Conservation (phyloP, 2,888 invertebrate species). For the Nipponacmea schrenckii region DNA sequence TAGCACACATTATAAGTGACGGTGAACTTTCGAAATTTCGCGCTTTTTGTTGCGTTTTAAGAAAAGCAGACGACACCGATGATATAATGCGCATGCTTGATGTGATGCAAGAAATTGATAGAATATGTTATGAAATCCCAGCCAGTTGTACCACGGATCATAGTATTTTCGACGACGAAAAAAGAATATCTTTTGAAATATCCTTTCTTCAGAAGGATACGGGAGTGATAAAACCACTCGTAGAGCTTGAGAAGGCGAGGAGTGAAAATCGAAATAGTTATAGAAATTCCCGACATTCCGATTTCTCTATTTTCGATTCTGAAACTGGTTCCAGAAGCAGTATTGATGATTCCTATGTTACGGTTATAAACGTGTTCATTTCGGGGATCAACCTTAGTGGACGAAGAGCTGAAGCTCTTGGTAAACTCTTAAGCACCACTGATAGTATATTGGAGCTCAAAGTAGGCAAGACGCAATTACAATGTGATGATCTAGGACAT, state of each 20-base stretch:
- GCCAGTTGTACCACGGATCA: slow-evolving; percentile 33
- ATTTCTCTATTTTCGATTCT: slow-evolving; percentile 35
- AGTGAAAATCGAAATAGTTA: slow-evolving; percentile 41
- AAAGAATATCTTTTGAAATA: slow-evolving; percentile 57
- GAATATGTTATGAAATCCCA: slow-evolving; percentile 50
- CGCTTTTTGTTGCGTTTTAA: slow-evolving; percentile 54
- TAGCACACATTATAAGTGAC: slow-evolving; percentile 46
- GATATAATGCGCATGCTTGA: slow-evolving; percentile 51
- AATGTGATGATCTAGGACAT: slow-evolving; percentile 46
- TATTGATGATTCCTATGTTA: slow-evolving; percentile 45
- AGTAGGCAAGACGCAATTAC: slow-evolving; percentile 59
- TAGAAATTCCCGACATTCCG: slow-evolving; percentile 48
- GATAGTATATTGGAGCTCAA: slow-evolving; percentile 60
- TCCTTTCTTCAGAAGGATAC: slow-evolving; percentile 56
- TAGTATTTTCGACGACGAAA: slow-evolving; percentile 55
- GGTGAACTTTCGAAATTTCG: slow-evolving; percentile 46
- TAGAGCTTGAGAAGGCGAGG: slow-evolving; percentile 55
- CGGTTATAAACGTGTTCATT: slow-evolving; percentile 60
- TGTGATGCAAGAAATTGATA: slow-evolving; percentile 56
- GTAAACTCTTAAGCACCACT: slow-evolving; percentile 46
- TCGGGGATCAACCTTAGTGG: slow-evolving; percentile 56
- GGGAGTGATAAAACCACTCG: slow-evolving; percentile 51
- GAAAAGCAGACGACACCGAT: slow-evolving; percentile 41
- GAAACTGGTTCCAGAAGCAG: not conserved
- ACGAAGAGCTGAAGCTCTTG: slow-evolving; percentile 47